These are phyloP conservation scores for Calyptommatus sinebrachiatus DNA, from an alignment of 2,113 vertebrate species.

Conservation along the genomic window DNA sequence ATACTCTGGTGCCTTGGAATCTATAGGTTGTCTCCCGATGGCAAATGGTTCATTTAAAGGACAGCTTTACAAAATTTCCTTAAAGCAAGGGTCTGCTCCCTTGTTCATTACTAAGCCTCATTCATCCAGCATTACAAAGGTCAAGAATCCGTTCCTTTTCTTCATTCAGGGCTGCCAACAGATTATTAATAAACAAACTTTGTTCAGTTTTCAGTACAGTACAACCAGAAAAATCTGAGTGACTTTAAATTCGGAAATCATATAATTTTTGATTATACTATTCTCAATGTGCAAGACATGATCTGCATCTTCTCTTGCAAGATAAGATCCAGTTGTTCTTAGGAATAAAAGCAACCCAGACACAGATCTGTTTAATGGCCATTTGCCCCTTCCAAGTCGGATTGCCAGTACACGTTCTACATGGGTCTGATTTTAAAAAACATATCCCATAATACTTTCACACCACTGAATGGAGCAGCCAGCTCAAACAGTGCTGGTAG, in stretches of 20 bases:
- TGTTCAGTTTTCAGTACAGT: neutral
- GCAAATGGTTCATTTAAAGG: slow-evolving; percentile 57
- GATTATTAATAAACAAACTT: slow-evolving; percentile 45
- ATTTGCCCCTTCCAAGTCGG: too few relatives aligned
- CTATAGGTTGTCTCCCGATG: slow-evolving; percentile 40
- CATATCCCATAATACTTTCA: too few relatives aligned
- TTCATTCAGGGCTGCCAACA: slow-evolving; percentile 50
- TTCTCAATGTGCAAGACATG: slow-evolving; percentile 26
- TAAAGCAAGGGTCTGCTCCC: slow-evolving; percentile 47
- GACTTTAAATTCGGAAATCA: slow-evolving; percentile 16
- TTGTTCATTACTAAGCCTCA: slow-evolving; percentile 25
- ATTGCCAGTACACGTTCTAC: too few relatives aligned
- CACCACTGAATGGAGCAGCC: too few relatives aligned
- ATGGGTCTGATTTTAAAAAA: too few relatives aligned
- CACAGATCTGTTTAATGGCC: too few relatives aligned
- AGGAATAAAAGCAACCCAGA: too few relatives aligned
- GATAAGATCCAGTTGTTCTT: slow-evolving; percentile 50
- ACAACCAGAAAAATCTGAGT: slow-evolving; percentile 19
- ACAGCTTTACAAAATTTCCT: slow-evolving; percentile 52
- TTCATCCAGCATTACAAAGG: slow-evolving; percentile 43
- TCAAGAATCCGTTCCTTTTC: slow-evolving; percentile 36
- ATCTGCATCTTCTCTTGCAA: slow-evolving; percentile 53
- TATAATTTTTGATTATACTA: slow-evolving; percentile 29
- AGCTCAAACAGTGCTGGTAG: too few relatives aligned
- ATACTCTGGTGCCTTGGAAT: slow-evolving; percentile 5